Evolutionary conservation across 2,113 vertebrate species (phyloP), one percentile per base, ranked within the genome.

Genomic region (Ascaphus truei): DNA sequence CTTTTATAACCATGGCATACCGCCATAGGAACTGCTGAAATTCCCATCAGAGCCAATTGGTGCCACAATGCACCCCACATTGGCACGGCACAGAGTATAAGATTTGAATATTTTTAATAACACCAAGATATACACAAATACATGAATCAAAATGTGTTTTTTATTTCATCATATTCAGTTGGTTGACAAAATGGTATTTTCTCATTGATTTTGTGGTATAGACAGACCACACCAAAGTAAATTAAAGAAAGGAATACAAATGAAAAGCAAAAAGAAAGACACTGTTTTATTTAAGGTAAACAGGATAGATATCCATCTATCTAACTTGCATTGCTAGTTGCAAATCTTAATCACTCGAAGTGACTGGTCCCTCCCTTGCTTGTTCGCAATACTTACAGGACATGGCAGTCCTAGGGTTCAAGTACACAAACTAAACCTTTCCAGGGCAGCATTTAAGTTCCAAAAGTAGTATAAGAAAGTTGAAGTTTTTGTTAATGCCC

Each of bases 271-370:
- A 72, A 69, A 71, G 62, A 76, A 80, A 75, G 74, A 84, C 81
- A 78, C 57, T 60, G 41, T 47, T 75, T 81, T 77, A 73, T 86
- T n/a, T 81, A 77, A 88, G 85, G 80, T 83, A 85, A 87, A 85
- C 80, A 80, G 86, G 77, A 80, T 82, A 68, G 77, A 76, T 79
- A 80, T 86, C 86, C 79, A 80, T 86, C 86, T 88, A 92, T 88
- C 91, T 89, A 91, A 89, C 82, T 92, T 92, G 90, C 90, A 92
- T 92, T 92, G 88, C 85, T 90, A 90, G 83, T 90, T 92, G 90
- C 89, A 85, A 85, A 86, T 86, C 81, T 76, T 77, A 66, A 80
- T 77, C 61, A 72, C 79, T 83, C 56, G 66, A 80, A 83, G 77
- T 77, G 60, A 74, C 47, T 63, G 83, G 73, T 75, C 76, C 80